A percentile compares a stretch with the other conserved stretches of the same genome.
These are phyloP conservation scores for Drosophila sechellia DNA, from an alignment of 1,140 invertebrate genomes.

Conservation along the genomic window DNA sequence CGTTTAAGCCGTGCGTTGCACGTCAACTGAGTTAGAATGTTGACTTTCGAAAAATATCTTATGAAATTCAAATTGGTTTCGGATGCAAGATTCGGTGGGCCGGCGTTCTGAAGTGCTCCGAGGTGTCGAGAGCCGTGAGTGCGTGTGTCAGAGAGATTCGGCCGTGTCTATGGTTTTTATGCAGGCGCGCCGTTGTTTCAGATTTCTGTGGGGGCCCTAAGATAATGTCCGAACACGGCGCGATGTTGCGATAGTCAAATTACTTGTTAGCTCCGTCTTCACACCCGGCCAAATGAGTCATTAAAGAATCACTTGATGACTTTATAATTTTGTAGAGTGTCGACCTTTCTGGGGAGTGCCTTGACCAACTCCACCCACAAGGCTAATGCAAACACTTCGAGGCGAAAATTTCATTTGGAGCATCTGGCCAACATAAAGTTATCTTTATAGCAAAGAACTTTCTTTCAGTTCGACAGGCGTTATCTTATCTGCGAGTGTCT, in stretches of 20 bases:
- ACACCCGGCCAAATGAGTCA: slow-evolving; percentile 20
- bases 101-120: not conserved
- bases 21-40: slow-evolving; percentile 66
- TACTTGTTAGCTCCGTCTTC: slow-evolving; percentile 32
- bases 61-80: slow-evolving; percentile 44
- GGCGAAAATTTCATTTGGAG: slow-evolving; percentile 13
- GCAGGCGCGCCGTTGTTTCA: slow-evolving; percentile 33
- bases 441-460: slow-evolving; percentile 24
- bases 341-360: slow-evolving; percentile 34
- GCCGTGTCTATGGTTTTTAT: slow-evolving; percentile 21
- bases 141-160: slow-evolving; percentile 35
- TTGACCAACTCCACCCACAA: slow-evolving; percentile 35
- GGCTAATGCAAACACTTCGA: slow-evolving; percentile 28
- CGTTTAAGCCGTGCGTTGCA: slow-evolving; percentile 57
- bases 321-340: slow-evolving; percentile 7
- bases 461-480: slow-evolving; percentile 6
- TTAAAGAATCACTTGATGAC: slow-evolving; percentile 35
- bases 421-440: slow-evolving; percentile 11
- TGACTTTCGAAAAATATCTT: slow-evolving; percentile 44
- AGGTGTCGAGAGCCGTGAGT: slow-evolving; percentile 38
- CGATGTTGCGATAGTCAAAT: slow-evolving; percentile 34
- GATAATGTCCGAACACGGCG: slow-evolving; percentile 19
- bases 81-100: slow-evolving; percentile 57
- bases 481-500: slow-evolving; percentile 27
- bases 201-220: slow-evolving; percentile 21